phyloP scores from a whole-genome alignment of 2,113 vertebrate species.

The Aviceda subcristata region DNA sequence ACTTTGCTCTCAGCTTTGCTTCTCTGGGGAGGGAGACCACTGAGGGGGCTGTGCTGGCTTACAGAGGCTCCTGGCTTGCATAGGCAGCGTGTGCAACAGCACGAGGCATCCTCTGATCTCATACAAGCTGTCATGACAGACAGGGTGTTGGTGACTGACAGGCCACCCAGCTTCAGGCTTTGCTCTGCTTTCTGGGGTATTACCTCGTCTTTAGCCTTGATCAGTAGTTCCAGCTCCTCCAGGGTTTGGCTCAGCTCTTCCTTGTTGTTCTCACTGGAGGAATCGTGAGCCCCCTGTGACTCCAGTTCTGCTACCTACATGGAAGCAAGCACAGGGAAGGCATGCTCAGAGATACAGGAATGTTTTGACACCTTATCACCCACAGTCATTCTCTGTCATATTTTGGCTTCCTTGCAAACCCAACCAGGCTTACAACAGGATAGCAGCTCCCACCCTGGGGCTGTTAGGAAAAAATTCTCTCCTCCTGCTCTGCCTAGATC shows the following conservation, averaged over 20 bases:
- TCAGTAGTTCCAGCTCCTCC: slow-evolving; percentile 87
- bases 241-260: slow-evolving; percentile 83
- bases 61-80: background rate
- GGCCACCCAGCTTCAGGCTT: background rate
- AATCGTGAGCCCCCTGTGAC: slow-evolving; percentile 73
- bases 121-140: background rate
- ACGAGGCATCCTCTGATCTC: background rate
- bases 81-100: background rate
- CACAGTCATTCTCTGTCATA: background rate
- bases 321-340: background rate
- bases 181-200: background rate
- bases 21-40: background rate
- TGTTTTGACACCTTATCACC: background rate
- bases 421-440: background rate
- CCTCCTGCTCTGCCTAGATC: background rate
- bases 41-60: background rate
- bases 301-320: slow-evolving; percentile 88
- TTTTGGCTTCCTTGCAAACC: background rate
- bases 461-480: background rate
- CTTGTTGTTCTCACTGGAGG: slow-evolving; percentile 76
- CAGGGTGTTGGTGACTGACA: rapidly evolving
- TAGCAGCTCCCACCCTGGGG: background rate
- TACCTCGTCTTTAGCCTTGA: slow-evolving; percentile 94
- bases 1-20: background rate
- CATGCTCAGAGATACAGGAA: rapidly evolving